Evolutionary conservation across 2,888 invertebrate genomes (phyloP).

Genomic region (Desoria tigrina): DNA sequence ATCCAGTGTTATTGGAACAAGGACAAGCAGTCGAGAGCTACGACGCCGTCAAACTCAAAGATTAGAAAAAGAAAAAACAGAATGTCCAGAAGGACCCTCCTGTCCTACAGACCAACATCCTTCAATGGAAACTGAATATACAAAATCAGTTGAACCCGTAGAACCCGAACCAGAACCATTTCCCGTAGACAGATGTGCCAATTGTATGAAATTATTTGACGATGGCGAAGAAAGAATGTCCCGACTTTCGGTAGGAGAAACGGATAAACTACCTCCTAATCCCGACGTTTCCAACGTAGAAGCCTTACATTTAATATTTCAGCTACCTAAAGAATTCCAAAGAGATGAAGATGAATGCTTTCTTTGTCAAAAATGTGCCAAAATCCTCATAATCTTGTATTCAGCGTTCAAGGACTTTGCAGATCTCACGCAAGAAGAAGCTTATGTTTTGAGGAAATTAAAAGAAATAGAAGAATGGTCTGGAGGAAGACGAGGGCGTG

Average conservation of each 20-base stretch:
- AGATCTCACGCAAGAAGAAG: not conserved
- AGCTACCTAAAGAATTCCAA: not conserved
- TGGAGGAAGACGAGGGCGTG: not conserved
- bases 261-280: not conserved
- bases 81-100: no score
- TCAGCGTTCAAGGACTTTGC: not conserved
- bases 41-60: no score
- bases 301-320: slow-evolving; percentile 2
- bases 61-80: no score
- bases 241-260: not conserved
- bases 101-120: no score
- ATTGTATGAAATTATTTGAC: not conserved
- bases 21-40: no score
- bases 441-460: not conserved
- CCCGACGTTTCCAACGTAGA: not conserved
- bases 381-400: not conserved
- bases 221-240: not conserved
- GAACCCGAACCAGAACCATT: no score
- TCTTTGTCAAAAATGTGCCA: slow-evolving; percentile 1
- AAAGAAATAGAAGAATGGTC: not conserved
- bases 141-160: no score
- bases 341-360: not conserved
- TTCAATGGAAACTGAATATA: no score
- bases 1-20: no score
- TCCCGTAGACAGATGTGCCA: not conserved